Percentiles rank a stretch among this genome's conserved stretches.
Conservation (phyloP, 2,888 invertebrate genomes). For the Coleophora flavipennella region DNA sequence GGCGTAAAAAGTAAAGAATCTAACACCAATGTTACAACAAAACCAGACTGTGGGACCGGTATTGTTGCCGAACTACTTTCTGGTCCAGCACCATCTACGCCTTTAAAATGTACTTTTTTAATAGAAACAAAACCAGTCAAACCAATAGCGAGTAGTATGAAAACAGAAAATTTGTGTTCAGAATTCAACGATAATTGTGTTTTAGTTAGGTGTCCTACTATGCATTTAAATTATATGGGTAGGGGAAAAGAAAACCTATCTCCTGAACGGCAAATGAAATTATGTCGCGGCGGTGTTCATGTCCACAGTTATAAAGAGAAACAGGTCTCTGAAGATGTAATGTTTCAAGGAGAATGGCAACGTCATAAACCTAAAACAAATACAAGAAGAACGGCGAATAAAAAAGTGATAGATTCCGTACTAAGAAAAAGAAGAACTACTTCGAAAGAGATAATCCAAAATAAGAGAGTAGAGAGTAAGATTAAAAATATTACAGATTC, state of each 20-base stretch:
- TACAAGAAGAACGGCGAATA: constrained; percentile 4
- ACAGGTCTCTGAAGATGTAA: constrained; percentile 44
- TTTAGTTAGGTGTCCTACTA: not conserved
- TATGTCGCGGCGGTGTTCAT: constrained; percentile 47
- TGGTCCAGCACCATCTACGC: constrained; percentile 2
- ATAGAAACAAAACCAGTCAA: constrained; percentile 25
- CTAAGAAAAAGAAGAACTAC: constrained; percentile 6
- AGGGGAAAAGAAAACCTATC: constrained; percentile 7
- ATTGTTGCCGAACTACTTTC: constrained; percentile 1
- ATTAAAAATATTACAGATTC: not conserved
- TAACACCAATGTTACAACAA: constrained; percentile 14
- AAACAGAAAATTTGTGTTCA: constrained; percentile 26
- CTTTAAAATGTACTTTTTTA: constrained; percentile 5
- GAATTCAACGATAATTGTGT: constrained; percentile 23
- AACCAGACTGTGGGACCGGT: constrained; percentile 20
- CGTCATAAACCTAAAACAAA: constrained; percentile 23
- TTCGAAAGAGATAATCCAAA: constrained; percentile 2
- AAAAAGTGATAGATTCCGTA: not conserved
- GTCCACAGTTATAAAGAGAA: constrained; percentile 54
- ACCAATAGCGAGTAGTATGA: constrained; percentile 22
- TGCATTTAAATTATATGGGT: constrained; percentile 4
- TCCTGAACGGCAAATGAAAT: constrained; percentile 19
- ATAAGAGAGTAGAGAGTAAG: not conserved
- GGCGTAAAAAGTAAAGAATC: constrained; percentile 44
- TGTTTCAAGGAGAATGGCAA: constrained; percentile 61